These are phyloP conservation scores for Tokudaia tokunoshimensis DNA, from an alignment of 2,797 vertebrate species.

Conservation along the genomic window DNA sequence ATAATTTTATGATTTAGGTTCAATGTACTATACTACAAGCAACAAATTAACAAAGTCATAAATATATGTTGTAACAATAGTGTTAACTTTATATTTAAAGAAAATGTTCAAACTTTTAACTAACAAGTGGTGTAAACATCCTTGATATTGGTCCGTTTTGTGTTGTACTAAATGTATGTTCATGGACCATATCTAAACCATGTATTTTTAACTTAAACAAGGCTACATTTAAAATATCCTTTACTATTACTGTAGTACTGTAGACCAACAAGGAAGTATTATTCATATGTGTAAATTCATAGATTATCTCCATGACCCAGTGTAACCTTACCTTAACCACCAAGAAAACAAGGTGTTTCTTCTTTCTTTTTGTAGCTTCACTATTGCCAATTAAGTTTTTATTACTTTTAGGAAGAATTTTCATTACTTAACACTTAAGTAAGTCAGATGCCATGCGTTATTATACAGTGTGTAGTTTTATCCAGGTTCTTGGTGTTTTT, in stretches of 20 bases:
- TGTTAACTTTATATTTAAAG: not conserved
- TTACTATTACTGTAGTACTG: not conserved
- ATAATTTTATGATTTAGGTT: not conserved
- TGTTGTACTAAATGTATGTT: not conserved
- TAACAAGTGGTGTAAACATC: not conserved
- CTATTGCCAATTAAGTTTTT: not conserved
- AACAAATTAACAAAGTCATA: not conserved
- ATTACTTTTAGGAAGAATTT: conserved; percentile 25
- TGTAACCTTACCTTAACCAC: not conserved
- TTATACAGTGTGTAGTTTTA: not conserved
- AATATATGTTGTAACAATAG: not conserved
- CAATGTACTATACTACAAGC: not conserved
- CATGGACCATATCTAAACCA: not conserved
- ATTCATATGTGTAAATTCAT: not conserved
- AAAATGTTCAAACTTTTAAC: not conserved
- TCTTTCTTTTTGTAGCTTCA: not conserved
- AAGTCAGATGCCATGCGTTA: not conserved
- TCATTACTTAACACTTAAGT: not conserved
- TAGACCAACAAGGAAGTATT: not conserved
- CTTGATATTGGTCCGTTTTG: not conserved
- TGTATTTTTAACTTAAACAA: not conserved
- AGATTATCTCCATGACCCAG: not conserved
- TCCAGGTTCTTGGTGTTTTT: not conserved
- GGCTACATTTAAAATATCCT: not conserved
- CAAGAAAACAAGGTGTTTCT: not conserved